Percentiles rank a stretch among this genome's conserved stretches.
Conservation (phyloP, 2,888 invertebrate species). For the Petrolisthes cinctipes region DNA sequence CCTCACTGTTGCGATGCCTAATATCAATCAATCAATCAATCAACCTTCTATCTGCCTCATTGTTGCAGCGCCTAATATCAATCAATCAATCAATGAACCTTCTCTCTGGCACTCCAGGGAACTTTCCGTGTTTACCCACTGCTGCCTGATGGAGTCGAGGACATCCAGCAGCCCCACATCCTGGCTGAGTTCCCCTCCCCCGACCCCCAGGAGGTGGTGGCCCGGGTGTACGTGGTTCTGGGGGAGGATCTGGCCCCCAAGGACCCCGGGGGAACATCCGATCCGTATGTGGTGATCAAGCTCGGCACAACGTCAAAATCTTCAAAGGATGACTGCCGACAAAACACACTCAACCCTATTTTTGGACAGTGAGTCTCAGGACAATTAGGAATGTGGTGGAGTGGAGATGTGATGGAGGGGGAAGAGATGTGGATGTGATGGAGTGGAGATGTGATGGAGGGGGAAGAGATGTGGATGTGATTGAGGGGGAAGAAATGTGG, state of each 20-base stretch:
- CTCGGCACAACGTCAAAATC: conserved; percentile 71
- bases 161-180: conserved; percentile 67
- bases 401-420: too few species aligned
- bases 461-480: too few species aligned
- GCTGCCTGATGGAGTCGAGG: conserved; percentile 69
- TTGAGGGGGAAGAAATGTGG: too few species aligned
- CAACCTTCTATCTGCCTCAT: too few species aligned
- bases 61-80: too few species aligned
- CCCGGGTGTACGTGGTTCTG: conserved; percentile 71
- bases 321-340: conserved; percentile 72
- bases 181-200: conserved; percentile 69
- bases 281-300: conserved; percentile 72
- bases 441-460: too few species aligned
- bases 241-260: conserved; percentile 71
- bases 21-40: too few species aligned
- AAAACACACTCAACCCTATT: conserved; percentile 73
- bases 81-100: too few species aligned
- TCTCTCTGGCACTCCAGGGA: conserved; percentile 67
- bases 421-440: too few species aligned
- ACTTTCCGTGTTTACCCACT: conserved; percentile 71
- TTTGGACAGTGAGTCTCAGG: conserved; percentile 72
- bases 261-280: conserved; percentile 72
- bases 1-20: too few species aligned
- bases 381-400: neutral
- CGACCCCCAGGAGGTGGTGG: conserved; percentile 71